These are phyloP conservation scores for Condylostylus longicornis DNA, from an alignment of 1,140 invertebrate genomes.

Conservation along the genomic window DNA sequence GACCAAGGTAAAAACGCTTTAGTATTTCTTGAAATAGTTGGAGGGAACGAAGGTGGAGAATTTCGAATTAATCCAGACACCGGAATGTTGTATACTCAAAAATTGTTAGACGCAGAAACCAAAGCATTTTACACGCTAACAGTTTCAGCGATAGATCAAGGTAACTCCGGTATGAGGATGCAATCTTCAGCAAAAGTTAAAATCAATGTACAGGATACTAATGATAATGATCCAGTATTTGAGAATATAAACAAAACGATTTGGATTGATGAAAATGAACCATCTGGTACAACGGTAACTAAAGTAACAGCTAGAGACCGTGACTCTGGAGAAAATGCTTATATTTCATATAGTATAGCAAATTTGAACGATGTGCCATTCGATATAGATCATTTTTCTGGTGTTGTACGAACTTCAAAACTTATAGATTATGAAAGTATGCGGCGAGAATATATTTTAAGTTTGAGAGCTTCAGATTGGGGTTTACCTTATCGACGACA, in stretches of 20 bases:
- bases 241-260: constrained; percentile 51
- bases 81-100: constrained; percentile 76
- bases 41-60: constrained; percentile 77
- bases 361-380: constrained; percentile 83
- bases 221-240: constrained; percentile 85
- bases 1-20: constrained; percentile 68
- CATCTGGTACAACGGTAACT: constrained; percentile 63
- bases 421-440: constrained; percentile 84
- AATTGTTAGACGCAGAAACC: constrained; percentile 71
- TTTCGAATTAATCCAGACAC: constrained; percentile 77
- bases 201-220: constrained; percentile 72
- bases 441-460: constrained; percentile 62
- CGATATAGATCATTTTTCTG: constrained; percentile 89
- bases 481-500: constrained; percentile 77
- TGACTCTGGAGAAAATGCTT: constrained; percentile 87
- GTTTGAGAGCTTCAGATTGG: constrained; percentile 88
- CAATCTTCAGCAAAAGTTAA: constrained; percentile 82
- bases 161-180: constrained; percentile 64
- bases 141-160: constrained; percentile 79
- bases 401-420: constrained; percentile 66
- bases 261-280: constrained; percentile 71
- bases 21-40: constrained; percentile 77
- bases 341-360: constrained; percentile 84
- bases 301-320: constrained; percentile 71
- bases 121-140: constrained; percentile 81